phyloP scores from a whole-genome alignment of 2,797 vertebrate genomes.

The Microcaecilia unicolor region DNA sequence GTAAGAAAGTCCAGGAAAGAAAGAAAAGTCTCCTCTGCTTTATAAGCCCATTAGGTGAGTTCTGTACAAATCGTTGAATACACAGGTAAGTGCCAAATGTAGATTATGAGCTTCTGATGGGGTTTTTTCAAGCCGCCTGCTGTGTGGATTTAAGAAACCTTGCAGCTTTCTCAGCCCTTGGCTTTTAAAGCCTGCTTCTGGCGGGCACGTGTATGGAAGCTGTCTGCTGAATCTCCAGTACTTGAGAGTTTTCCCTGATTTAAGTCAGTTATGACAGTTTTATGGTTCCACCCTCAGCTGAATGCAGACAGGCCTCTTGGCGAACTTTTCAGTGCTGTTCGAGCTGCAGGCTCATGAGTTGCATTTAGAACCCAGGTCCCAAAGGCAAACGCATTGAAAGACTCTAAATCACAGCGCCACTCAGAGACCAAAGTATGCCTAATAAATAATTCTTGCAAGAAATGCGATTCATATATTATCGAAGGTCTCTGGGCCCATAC shows the following conservation, averaged over 20 bases:
- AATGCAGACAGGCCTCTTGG: conserved; percentile 42
- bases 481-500: conserved; percentile 30
- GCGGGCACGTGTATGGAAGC: conserved; percentile 37
- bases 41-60: too few species aligned
- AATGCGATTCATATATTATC: conserved; percentile 47
- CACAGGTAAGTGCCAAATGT: too few species aligned
- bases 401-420: conserved; percentile 46
- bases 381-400: conserved; percentile 32
- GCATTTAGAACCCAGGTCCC: conserved; percentile 30
- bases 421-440: conserved; percentile 28
- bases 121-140: too few species aligned
- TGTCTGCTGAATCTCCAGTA: conserved; percentile 37
- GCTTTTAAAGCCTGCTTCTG: too few species aligned
- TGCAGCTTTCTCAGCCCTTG: too few species aligned
- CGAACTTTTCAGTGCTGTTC: conserved; percentile 50
- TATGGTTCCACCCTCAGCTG: conserved; percentile 45
- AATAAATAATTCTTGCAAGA: conserved; percentile 54
- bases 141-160: too few species aligned
- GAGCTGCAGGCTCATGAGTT: conserved; percentile 30
- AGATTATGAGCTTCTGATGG: too few species aligned
- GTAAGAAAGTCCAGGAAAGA: too few species aligned
- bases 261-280: conserved; percentile 52
- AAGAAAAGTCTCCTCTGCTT: too few species aligned
- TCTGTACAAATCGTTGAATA: too few species aligned
- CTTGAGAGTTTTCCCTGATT: conserved; percentile 37